Evolutionary conservation across 2,797 vertebrate genomes (phyloP), one percentile per base, ranked within the genome.

Genomic region (Coregonus ussuriensis): DNA sequence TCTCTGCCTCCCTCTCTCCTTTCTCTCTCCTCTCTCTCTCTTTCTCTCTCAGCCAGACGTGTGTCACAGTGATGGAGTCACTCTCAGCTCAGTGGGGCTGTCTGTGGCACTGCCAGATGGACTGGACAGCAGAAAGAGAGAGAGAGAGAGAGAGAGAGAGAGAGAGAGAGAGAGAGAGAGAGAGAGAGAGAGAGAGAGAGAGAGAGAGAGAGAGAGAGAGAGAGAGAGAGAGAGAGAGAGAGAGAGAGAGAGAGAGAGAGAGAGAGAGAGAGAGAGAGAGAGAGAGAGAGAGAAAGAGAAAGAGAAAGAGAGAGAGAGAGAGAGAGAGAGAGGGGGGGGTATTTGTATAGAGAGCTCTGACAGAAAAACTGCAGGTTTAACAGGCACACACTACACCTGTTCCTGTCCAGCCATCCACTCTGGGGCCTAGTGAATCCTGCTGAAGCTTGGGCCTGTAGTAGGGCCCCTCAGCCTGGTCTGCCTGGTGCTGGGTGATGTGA

Each of bases 1-100:
- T 37, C 15, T 37, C 9, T 69, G 0, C 59, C 59, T 25, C 15
- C 5, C 3, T 63, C 80, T 85, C 35, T 72, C 71, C 86, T 25
- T 9, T 52, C 51, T 52, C 51, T 52, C 51, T 52, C 14, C 2
- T 52, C 7, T 52, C 51, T 1, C 51, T 52, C 7, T 52, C 51
- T 52, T 53, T 53, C 14, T 35, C 33, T 35, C 5, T 25, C 65
- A 63, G 11, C 16, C 51, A 29, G 11, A 47, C 35, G 11, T 7
- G 51, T 21, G 31, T 53, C 54, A 37, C 9, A n/a, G 74, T 77
- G 78, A 85, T 86, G 73, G 82, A 83, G 83, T 75, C 31, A 72
- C 82, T 88, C 74, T 77, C 85, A 85, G 80, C 82, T 80, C 71
- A 21, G 74, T 66, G 62, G 80, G 65, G 63, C 53, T 31, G 69